Conservation (phyloP, 1,140 invertebrate genomes). For the Calliopsis andreniformis region DNA sequence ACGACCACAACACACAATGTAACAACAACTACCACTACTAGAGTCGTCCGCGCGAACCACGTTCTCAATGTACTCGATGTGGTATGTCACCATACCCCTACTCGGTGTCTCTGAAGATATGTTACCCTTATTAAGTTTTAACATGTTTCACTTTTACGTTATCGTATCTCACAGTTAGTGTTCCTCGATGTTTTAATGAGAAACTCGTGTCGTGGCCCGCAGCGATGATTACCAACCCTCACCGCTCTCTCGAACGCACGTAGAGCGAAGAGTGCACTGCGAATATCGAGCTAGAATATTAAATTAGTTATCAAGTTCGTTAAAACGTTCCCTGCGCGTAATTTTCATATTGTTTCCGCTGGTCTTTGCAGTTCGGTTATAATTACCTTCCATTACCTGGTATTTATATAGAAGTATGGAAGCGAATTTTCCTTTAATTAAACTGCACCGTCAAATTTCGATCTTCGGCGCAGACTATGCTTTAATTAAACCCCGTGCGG, state of each 20-base stretch:
- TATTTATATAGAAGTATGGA: neutral
- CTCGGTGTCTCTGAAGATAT: conserved; percentile 77
- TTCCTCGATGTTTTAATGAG: conserved; percentile 68
- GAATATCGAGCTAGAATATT: neutral
- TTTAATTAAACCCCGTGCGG: conserved; percentile 11
- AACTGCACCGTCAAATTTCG: conserved; percentile 11
- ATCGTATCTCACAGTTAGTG: conserved; percentile 73
- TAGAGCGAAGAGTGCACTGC: conserved; percentile 49
- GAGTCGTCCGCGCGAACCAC: conserved; percentile 78
- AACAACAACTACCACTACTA: conserved; percentile 79
- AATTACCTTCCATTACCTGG: conserved; percentile 24
- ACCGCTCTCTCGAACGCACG: conserved; percentile 37
- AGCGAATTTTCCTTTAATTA: conserved; percentile 31
- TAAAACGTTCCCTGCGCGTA: neutral
- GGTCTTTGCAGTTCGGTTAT: neutral
- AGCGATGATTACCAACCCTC: conserved; percentile 44
- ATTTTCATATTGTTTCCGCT: neutral
- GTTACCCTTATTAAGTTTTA: conserved; percentile 74
- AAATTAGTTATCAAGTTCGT: neutral
- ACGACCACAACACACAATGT: conserved; percentile 80
- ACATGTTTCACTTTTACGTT: conserved; percentile 71
- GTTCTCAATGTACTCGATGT: conserved; percentile 80
- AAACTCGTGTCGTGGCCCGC: conserved; percentile 58
- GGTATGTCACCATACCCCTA: conserved; percentile 80
- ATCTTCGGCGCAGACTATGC: neutral